Conservation (phyloP, 1,140 invertebrate species). For the Carposina sasakii region DNA sequence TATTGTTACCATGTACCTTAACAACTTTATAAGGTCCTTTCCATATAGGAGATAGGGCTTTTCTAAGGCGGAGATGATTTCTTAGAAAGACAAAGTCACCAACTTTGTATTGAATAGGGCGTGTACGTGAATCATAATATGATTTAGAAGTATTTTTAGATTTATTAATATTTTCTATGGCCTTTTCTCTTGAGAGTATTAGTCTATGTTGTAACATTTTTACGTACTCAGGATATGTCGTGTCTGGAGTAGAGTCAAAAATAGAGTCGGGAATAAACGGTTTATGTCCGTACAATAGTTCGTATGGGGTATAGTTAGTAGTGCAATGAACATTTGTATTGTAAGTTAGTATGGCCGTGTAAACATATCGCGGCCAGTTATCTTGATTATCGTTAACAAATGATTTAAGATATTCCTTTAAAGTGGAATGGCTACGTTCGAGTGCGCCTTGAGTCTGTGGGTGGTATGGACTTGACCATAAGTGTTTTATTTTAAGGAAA, state of each 20-base stretch:
- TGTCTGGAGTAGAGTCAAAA: constrained; percentile 2
- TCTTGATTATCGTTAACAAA: constrained; percentile 30
- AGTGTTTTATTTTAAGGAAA: constrained; percentile 33
- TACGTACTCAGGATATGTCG: constrained; percentile 14
- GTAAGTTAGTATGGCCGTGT: constrained; percentile 27
- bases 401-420: constrained; percentile 37
- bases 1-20: constrained; percentile 6
- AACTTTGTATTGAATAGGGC: too few species aligned
- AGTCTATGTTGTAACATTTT: constrained; percentile 2
- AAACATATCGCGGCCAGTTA: constrained; percentile 31
- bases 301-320: constrained; percentile 30
- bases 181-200: background rate
- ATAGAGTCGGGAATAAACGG: constrained; percentile 22
- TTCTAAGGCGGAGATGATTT: constrained; percentile 1
- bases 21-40: constrained; percentile 14
- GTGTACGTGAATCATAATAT: constrained; percentile 13
- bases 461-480: constrained; percentile 32
- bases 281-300: constrained; percentile 37
- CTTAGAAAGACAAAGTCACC: constrained; percentile 7
- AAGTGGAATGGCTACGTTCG: constrained; percentile 14
- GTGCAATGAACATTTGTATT: constrained; percentile 33
- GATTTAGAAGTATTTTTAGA: constrained; percentile 8
- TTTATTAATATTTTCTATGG: background rate
- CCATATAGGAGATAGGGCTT: constrained; percentile 9
- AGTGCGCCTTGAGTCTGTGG: constrained; percentile 20